These are phyloP conservation scores for Hoplodrina blanda DNA, from an alignment of 2,888 invertebrate genomes.

Conservation along the genomic window DNA sequence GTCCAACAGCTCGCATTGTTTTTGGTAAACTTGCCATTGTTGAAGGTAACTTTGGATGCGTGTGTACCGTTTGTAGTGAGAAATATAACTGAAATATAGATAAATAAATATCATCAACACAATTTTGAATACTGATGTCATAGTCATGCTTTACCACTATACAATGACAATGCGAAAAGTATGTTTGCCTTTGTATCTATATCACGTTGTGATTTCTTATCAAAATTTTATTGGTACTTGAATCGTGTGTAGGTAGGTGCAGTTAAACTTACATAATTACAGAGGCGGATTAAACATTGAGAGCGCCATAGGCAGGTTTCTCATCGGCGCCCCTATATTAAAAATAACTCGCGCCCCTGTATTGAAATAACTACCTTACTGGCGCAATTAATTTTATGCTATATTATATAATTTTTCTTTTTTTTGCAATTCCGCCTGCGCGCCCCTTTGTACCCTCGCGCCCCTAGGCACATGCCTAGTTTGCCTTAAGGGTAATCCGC, in stretches of 20 bases:
- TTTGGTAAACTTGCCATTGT: conserved; percentile 74
- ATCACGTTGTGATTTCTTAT: conserved; percentile 25
- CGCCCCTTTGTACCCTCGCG: too few species aligned
- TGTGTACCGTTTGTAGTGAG: conserved; percentile 15
- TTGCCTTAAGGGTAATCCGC: too few species aligned
- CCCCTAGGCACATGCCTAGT: too few species aligned
- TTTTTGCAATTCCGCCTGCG: too few species aligned
- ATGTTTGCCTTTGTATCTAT: background rate
- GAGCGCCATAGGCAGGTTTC: too few species aligned
- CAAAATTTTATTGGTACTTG: conserved; percentile 15
- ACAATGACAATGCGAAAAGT: conserved; percentile 31
- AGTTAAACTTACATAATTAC: too few species aligned
- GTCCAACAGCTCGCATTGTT: conserved; percentile 85
- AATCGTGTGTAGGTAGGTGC: background rate
- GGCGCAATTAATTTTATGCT: too few species aligned
- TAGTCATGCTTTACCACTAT: background rate
- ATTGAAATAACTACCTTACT: too few species aligned
- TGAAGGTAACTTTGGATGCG: conserved; percentile 21
- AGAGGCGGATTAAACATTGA: too few species aligned
- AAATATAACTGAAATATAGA: conserved; percentile 35
- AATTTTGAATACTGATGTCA: conserved; percentile 2
- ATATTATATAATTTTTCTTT: too few species aligned
- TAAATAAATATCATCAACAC: conserved; percentile 15
- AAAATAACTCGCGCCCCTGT: too few species aligned
- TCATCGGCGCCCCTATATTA: too few species aligned